Evolutionary conservation across 2,888 invertebrate species (phyloP).

Genomic region (Doris montereyensis): DNA sequence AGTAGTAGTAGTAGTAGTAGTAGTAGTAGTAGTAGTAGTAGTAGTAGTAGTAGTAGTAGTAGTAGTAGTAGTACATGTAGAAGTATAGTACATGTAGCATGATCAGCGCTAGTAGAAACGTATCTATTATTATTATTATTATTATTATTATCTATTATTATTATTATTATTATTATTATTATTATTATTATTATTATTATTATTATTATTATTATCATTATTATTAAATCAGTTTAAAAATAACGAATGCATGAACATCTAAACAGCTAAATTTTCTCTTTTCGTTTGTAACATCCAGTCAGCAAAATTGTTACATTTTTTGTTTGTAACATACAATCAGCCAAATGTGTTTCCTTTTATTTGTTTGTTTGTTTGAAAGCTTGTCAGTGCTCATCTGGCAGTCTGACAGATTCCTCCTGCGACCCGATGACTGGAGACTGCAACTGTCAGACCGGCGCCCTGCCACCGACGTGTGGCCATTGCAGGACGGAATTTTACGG

Average conservation of each 20-base stretch:
- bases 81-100: too few species aligned
- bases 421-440: conserved; percentile 32
- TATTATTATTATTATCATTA: too few species aligned
- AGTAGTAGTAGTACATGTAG: background rate
- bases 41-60: background rate
- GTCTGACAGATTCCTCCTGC: conserved; percentile 1
- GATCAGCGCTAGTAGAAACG: too few species aligned
- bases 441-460: conserved; percentile 26
- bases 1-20: background rate
- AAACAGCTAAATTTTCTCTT: too few species aligned
- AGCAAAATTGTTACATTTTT: too few species aligned
- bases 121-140: too few species aligned
- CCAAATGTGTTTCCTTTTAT: background rate
- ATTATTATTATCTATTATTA: too few species aligned
- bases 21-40: background rate
- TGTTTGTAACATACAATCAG: background rate
- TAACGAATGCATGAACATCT: too few species aligned
- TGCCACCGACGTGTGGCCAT: conserved; percentile 27
- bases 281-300: too few species aligned
- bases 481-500: conserved; percentile 24
- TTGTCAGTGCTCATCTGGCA: conserved; percentile 20
- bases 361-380: conserved; percentile 2
- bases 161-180: too few species aligned
- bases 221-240: too few species aligned
- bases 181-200: too few species aligned